Base-by-base conservation (phyloP, 1,140 invertebrate genomes). In the Ridgeia piscesae region DNA sequence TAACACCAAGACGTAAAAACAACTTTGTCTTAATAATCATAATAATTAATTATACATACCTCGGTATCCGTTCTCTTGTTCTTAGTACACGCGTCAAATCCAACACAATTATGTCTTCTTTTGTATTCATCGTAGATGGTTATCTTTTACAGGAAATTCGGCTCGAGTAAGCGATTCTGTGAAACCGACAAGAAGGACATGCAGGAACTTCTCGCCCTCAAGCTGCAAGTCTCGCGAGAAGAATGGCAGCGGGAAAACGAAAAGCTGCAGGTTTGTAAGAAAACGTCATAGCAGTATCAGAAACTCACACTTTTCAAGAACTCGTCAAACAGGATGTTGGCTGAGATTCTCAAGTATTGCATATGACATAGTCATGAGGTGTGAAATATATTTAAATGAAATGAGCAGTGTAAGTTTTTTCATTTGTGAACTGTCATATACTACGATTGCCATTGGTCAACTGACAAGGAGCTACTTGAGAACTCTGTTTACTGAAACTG, bases 131-230 rank as follows among this genome's bases (percentile, higher is more conserved):
- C 27, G 58, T 21, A 21, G 58, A 77, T 4, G 4, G 27, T 14
- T 77, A 77, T 77, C 27, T 77, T 21, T 77, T 77, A 21, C 11
- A 92, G 92, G 34, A 92, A 92, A 48, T 92, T 92, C 89, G 92
- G 92, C 88, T 33, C 35, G 88, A 92, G 92, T 89, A 92, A 92
- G 92, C 88, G 92, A 42, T 42, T 92, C 11, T 89, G 34, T 33
- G 92, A 92, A 89, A 31, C 33, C 33, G 92, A 92, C 92, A 92
- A 92, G 92, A 92, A 92, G 35, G 92, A 92, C 77, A 89, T 92
- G 92, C 89, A 88, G 35, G 92, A 92, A 42, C 88, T 92, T 35
- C 89, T 92, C 92, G 92, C 92, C 2, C 88, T 92, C 33, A 92
- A 92, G 89, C 34, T 92, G 35, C 92, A 92, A 88, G 33, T 92